phyloP scores from a whole-genome alignment of 1,140 invertebrate species.

The Sycophila sp. region DNA sequence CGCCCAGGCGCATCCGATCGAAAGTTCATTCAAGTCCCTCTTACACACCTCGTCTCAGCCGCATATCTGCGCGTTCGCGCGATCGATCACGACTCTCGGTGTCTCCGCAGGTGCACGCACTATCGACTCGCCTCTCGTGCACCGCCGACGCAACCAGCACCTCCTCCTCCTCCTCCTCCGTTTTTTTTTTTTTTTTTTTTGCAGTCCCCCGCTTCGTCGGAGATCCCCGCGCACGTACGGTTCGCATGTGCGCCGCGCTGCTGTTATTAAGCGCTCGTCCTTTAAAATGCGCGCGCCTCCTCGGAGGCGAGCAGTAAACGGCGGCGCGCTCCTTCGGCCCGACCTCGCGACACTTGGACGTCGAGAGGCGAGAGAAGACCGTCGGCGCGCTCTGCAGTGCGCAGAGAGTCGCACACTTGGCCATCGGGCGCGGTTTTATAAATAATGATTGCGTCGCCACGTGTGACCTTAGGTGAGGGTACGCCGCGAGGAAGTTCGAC shows the following conservation, averaged over 20 bases:
- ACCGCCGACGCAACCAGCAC: not conserved
- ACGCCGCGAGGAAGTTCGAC: not conserved
- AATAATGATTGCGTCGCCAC: not conserved
- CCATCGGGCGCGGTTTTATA: not conserved
- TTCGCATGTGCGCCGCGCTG: not conserved
- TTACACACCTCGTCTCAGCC: not conserved
- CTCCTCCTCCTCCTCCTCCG: not conserved
- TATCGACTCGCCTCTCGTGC: too few relatives aligned
- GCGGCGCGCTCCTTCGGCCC: too few relatives aligned
- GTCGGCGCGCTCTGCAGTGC: too few relatives aligned
- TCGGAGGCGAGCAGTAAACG: not conserved
- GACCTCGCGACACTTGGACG: too few relatives aligned
- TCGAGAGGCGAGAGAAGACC: not conserved
- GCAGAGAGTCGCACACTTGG: not conserved
- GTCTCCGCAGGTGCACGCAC: not conserved
- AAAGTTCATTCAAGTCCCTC: too few relatives aligned
- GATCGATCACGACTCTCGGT: not conserved
- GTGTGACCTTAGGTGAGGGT: conserved; percentile 3
- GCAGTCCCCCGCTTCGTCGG: not conserved
- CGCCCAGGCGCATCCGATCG: too few relatives aligned
- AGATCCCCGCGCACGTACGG: not conserved
- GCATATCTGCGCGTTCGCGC: not conserved
- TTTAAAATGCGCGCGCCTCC: conserved; percentile 5
- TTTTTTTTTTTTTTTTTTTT: too few relatives aligned
- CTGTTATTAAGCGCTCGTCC: conserved; percentile 31